Percentiles rank a stretch among this genome's conserved stretches.
These are phyloP conservation scores for Catocala sponsa DNA, from an alignment of 2,888 invertebrate genomes.

Conservation along the genomic window DNA sequence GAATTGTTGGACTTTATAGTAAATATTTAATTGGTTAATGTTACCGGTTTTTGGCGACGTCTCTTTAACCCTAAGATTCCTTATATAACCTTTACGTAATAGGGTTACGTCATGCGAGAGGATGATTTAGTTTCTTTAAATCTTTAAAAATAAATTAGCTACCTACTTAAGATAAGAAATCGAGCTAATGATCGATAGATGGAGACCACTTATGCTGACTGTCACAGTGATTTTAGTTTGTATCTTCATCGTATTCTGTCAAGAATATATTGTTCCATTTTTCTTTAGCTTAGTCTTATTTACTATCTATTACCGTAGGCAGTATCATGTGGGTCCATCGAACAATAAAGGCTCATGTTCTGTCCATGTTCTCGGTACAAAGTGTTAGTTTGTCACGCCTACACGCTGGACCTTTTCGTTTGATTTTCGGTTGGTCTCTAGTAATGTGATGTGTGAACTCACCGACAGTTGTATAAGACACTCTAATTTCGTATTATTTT, in stretches of 20 bases:
- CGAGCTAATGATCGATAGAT: not conserved
- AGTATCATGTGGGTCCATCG: not conserved
- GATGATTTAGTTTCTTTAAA: slow-evolving; percentile 10
- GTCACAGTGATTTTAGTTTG: too few relatives aligned
- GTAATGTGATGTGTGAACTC: slow-evolving; percentile 10
- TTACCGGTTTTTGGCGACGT: slow-evolving; percentile 62
- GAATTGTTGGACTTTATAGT: slow-evolving; percentile 60
- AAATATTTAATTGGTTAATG: slow-evolving; percentile 67
- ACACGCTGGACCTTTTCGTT: slow-evolving; percentile 23
- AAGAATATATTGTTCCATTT: not conserved
- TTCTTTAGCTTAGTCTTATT: not conserved
- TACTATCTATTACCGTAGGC: not conserved
- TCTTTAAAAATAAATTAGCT: not conserved
- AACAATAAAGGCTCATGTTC: slow-evolving; percentile 26
- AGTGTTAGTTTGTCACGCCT: slow-evolving; percentile 43
- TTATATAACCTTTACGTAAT: slow-evolving; percentile 36
- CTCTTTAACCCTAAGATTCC: slow-evolving; percentile 46
- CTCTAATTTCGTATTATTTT: not conserved
- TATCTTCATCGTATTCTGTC: not conserved
- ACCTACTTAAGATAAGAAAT: slow-evolving; percentile 8
- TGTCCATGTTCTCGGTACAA: slow-evolving; percentile 30
- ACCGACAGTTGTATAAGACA: slow-evolving; percentile 3
- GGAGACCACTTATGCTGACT: not conserved
- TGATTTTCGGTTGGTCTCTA: slow-evolving; percentile 5
- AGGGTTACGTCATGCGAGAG: slow-evolving; percentile 30